phyloP scores from a whole-genome alignment of 2,888 invertebrate genomes.

The Pterobdella sp. region DNA sequence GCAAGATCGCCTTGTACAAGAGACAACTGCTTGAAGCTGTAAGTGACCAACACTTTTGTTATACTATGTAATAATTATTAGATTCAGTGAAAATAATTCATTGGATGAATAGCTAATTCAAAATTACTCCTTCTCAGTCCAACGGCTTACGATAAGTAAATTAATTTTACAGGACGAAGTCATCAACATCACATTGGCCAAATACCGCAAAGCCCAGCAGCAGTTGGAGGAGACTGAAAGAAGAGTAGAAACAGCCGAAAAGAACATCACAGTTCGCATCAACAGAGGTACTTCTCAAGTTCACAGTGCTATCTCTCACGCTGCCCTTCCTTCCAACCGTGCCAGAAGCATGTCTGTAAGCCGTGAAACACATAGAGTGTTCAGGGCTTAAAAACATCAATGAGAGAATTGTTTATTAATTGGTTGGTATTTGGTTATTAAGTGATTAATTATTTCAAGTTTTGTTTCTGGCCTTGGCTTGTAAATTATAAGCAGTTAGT shows the following conservation, averaged over 20 bases:
- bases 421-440: too few relatives aligned
- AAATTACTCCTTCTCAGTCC: background rate
- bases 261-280: conserved; percentile 44
- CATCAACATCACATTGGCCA: conserved; percentile 50
- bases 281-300: conserved; percentile 15
- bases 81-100: too few relatives aligned
- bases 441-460: too few relatives aligned
- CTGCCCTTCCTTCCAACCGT: conserved; percentile 25
- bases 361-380: conserved; percentile 45
- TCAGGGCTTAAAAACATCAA: conserved; percentile 35
- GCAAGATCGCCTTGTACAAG: conserved; percentile 49
- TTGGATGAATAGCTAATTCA: background rate
- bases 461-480: too few relatives aligned
- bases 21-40: conserved; percentile 51
- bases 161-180: conserved; percentile 48
- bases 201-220: conserved; percentile 50
- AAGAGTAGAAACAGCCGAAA: conserved; percentile 49
- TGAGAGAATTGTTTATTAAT: too few relatives aligned
- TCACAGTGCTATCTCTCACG: conserved; percentile 21
- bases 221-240: conserved; percentile 49
- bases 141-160: background rate
- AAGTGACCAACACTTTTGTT: conserved; percentile 37
- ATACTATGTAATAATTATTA: too few relatives aligned
- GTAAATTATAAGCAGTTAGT: background rate
- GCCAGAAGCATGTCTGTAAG: conserved; percentile 49